Conservation (phyloP, 2,888 invertebrate genomes). For the Eurytoma californica region DNA sequence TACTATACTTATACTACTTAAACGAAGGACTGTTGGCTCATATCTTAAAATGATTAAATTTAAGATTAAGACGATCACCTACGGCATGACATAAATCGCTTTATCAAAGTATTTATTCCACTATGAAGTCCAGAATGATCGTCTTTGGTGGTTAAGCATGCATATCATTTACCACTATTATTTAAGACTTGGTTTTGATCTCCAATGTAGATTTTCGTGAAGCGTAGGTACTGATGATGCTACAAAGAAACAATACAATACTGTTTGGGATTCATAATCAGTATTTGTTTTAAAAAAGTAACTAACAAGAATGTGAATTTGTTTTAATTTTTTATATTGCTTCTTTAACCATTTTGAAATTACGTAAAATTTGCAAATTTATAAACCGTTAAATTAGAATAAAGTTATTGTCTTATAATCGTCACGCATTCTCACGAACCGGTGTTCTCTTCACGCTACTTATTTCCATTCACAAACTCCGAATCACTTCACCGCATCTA, state of each 20-base stretch:
- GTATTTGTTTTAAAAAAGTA: no score
- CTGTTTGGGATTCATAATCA: no score
- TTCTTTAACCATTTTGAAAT: no score
- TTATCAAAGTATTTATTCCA: not conserved
- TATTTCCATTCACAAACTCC: not conserved
- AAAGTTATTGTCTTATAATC: no score
- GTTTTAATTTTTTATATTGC: no score
- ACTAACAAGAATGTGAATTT: no score
- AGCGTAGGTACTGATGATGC: not conserved
- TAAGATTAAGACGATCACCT: no score
- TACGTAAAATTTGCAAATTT: no score
- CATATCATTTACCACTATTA: not conserved
- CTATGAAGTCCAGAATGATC: not conserved
- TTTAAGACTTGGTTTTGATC: not conserved
- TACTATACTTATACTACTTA: not conserved
- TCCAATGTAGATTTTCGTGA: not conserved
- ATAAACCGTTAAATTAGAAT: no score
- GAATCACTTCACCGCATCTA: not conserved
- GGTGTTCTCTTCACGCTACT: not conserved
- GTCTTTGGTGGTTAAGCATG: not conserved
- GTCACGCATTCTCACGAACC: not conserved
- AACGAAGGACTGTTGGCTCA: not conserved
- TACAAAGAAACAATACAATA: not conserved
- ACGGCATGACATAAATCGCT: no score
- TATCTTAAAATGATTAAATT: no score